These are phyloP conservation scores for Silurus meridionalis DNA, from an alignment of 2,113 vertebrate species.

Conservation along the genomic window DNA sequence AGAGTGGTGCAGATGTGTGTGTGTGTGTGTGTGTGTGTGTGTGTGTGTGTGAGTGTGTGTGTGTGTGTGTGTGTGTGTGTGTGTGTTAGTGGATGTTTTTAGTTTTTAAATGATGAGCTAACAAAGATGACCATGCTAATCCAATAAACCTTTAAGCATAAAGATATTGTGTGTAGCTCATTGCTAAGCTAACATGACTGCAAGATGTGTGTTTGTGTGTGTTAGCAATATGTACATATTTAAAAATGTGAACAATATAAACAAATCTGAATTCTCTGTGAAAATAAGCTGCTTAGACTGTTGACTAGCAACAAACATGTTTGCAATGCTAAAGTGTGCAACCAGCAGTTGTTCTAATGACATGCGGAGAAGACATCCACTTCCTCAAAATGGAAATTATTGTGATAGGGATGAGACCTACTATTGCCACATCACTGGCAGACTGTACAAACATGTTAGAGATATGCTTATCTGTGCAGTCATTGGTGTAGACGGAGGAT, in stretches of 20 bases:
- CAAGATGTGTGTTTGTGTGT: background rate
- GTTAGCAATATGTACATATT: background rate
- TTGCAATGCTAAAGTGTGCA: background rate
- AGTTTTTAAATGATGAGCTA: background rate
- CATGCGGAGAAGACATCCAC: too few species aligned
- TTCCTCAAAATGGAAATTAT: too few species aligned
- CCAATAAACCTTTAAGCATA: background rate
- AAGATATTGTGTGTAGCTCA: background rate
- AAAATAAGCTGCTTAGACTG: background rate
- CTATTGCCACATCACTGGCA: too few species aligned
- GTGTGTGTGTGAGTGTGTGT: constrained; percentile 8
- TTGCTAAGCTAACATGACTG: background rate
- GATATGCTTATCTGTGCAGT: too few species aligned
- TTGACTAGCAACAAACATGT: background rate
- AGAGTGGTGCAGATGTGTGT: constrained; percentile 16
- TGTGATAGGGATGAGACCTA: too few species aligned
- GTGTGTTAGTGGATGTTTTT: constrained; percentile 11
- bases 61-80: background rate
- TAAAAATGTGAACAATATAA: background rate
- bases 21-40: background rate
- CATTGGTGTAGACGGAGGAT: too few species aligned
- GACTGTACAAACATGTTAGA: too few species aligned
- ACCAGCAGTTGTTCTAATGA: too few species aligned
- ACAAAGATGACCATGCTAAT: background rate
- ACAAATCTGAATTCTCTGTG: constrained; percentile 12